Evolutionary conservation across 2,888 invertebrate genomes (phyloP).

Genomic region (Ectemnius lituratus): DNA sequence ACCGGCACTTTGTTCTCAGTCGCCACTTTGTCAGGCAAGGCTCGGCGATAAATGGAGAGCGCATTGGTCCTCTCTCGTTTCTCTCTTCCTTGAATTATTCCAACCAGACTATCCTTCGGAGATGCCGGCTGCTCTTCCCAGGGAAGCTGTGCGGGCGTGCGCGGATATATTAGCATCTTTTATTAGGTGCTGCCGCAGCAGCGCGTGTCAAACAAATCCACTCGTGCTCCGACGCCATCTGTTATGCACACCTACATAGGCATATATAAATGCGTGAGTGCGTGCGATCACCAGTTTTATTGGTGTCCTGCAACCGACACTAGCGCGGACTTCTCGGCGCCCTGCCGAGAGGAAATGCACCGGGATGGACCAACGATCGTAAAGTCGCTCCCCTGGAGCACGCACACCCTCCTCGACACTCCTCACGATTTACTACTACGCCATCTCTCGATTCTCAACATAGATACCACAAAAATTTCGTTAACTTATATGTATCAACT

Average conservation of each 20-base stretch:
- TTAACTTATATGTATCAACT: no score
- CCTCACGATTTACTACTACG: conserved; percentile 42
- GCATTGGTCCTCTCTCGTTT: neutral
- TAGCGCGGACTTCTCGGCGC: conserved; percentile 21
- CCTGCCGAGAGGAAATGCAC: conserved; percentile 42
- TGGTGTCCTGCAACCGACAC: conserved; percentile 40
- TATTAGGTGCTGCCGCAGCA: conserved; percentile 70
- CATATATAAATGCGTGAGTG: neutral
- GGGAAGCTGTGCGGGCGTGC: conserved; percentile 16
- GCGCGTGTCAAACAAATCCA: conserved; percentile 68
- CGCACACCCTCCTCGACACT: conserved; percentile 52
- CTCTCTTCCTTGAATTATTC: neutral
- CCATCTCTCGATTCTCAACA: conserved; percentile 28
- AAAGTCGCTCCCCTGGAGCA: conserved; percentile 43
- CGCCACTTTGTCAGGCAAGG: conserved; percentile 1
- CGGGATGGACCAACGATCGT: conserved; percentile 46
- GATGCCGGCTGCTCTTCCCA: neutral
- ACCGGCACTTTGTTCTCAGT: neutral
- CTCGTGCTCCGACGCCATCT: conserved; percentile 58
- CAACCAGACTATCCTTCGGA: conserved; percentile 7
- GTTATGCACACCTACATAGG: conserved; percentile 60
- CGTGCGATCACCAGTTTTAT: conserved; percentile 41
- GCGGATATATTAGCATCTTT: conserved; percentile 68
- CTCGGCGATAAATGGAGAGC: conserved; percentile 1
- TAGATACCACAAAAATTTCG: no score